Base-by-base conservation (phyloP, 2,888 invertebrate species). In the Herminia tarsipennalis region DNA sequence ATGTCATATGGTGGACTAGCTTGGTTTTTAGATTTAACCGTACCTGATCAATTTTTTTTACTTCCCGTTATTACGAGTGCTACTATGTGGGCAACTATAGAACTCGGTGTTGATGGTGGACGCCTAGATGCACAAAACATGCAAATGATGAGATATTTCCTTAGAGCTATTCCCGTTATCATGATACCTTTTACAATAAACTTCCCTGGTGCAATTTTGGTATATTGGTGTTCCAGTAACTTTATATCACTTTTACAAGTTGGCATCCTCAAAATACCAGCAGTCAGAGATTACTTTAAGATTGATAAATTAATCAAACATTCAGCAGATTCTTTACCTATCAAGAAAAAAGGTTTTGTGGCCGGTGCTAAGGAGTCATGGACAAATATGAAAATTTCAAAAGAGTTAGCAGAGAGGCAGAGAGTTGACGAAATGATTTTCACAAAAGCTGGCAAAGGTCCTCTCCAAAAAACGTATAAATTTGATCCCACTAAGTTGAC, bases 21-120 rank as follows among this genome's bases (percentile, higher is more conserved):
- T 68, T 99, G 99, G 99, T 98, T 99, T 79, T 90, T 93, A 2
- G 98, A 99, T 92, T 92, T 99, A 29, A 98, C 98, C 0, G 81
- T 97, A 5, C 93, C 96, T 1, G 99, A 99, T 91, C 98, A 98
- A 30, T 96, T 93, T 81, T 99, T 95, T 74, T 58, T 96, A 8
- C 88, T 99, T 42, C 99, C 99, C 0, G 3, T 98, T 0, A 90
- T 98, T 35, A 98, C 98, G 0, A 95, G 96, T 81, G 85, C 93
- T 0, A 98, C 98, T 0, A 87, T 99, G 70, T 95, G 93, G 80
- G 83, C 95, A 0, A 98, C 98, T 1, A 94, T 98, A 39, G 96
- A 97, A 68, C 66, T 97, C 14, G 97, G 98, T 35, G 94, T 96
- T 1, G 98, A 98, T 73, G 91, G 94, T 9, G 95, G 94, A 0